A percentile compares a stretch with the other conserved stretches of the same genome.
Evolutionary conservation across 1,140 invertebrate species (phyloP).

Genomic region (Anadara kagoshimensis): DNA sequence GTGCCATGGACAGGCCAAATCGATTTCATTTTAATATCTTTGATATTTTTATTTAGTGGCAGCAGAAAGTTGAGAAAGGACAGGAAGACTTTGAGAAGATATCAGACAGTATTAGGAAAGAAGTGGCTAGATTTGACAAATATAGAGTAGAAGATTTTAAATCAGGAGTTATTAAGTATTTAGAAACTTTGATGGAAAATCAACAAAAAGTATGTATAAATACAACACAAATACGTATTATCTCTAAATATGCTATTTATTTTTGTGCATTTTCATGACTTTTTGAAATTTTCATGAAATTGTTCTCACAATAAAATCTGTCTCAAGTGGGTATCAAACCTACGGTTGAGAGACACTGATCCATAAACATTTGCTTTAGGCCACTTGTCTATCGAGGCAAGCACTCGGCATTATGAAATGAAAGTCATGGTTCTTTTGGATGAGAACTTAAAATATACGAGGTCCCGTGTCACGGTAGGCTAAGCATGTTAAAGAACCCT

Average conservation of each 20-base stretch:
- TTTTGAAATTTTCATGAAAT: neutral
- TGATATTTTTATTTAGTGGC: conserved; percentile 81
- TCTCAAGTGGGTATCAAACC: too few species aligned
- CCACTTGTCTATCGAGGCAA: too few species aligned
- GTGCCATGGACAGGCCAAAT: too few species aligned
- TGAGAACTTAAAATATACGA: too few species aligned
- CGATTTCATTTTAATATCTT: neutral
- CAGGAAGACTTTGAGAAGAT: conserved; percentile 98
- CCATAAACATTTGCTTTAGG: neutral
- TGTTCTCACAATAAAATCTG: neutral
- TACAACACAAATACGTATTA: neutral
- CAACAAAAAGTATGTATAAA: conserved; percentile 87
- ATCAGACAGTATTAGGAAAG: conserved; percentile 95
- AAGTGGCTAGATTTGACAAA: conserved; percentile 94
- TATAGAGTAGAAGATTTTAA: conserved; percentile 94
- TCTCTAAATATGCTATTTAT: neutral
- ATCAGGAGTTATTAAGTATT: conserved; percentile 88
- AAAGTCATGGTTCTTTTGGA: too few species aligned
- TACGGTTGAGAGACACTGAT: neutral
- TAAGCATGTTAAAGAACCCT: too few species aligned
- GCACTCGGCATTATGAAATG: too few species aligned
- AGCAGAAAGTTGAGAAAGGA: conserved; percentile 94
- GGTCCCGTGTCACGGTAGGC: too few species aligned
- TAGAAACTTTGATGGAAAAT: conserved; percentile 95
- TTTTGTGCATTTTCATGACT: neutral